Base-by-base conservation (phyloP, 1,140 invertebrate species). In the Hyphantria cunea region DNA sequence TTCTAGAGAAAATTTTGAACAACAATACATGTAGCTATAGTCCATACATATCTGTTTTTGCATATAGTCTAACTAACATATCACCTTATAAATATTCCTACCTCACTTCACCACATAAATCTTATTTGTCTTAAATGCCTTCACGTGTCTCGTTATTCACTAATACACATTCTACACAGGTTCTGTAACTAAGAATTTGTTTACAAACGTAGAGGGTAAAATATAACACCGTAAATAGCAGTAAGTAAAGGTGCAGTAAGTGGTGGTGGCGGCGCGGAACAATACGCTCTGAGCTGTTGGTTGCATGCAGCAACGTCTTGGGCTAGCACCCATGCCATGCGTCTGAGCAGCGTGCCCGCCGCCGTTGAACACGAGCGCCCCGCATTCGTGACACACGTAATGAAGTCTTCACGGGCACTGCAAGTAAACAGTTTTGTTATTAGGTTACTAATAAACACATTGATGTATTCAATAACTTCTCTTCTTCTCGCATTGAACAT, bases 251-350 rank as follows among this genome's bases (percentile, higher is more conserved):
- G 80, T 0, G 77, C 65, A 0, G 80, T 47, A 12, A 80, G 12
- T 0, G 65, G 74, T 6, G 76, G 62, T 0, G 74, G 60, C 2
- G 83, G 52, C 0, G 86, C 84, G 0, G 77, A 14, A 56, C 86
- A 89, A 59, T 80, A 69, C 0, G 82, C 78, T 9, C 77, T 52
- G 0, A 80, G 82, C n/a, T 86, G 82, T 12, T 80, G 76, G 11
- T 63, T 82, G 66, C 87, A 88, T 0, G 80, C 79, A 0, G 85
- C 87, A 10, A 88, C 80, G 48, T 90, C 87, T 42, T 90, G 85
- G 3, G 87, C 85, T 2, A 90, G 74, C 2, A 90, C 85, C 81
- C 84, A 87, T 3, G 87, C 87, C 78, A 90, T 84, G 1, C 80
- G 76, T 31, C 76, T 55, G 14, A 90, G 77, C 48, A 90, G 52